phyloP scores from a whole-genome alignment of 2,113 vertebrate genomes.

The Puffinus mauretanicus region DNA sequence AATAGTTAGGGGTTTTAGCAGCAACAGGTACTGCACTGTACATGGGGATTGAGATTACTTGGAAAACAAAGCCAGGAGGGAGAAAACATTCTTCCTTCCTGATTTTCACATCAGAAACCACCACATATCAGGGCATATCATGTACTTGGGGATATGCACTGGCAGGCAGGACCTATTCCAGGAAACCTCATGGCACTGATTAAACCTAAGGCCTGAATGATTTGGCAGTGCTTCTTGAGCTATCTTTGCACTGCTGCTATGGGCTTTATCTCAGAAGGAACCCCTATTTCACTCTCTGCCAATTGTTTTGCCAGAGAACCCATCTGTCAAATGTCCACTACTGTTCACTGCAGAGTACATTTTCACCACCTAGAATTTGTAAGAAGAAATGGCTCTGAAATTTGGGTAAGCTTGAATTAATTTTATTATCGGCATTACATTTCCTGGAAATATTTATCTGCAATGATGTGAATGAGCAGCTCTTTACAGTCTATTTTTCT shows the following conservation, averaged over 20 bases:
- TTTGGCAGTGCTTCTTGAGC: not conserved
- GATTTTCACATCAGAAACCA: not conserved
- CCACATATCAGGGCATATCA: not conserved
- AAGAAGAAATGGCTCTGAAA: not conserved
- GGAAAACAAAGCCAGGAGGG: not conserved
- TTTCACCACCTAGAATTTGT: not conserved
- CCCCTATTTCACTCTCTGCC: not conserved
- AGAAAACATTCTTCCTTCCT: not conserved
- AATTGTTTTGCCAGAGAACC: not conserved
- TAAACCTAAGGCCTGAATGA: not conserved
- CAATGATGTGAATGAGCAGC: not conserved
- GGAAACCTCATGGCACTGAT: not conserved
- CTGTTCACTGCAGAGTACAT: not conserved
- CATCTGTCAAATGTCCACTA: not conserved
- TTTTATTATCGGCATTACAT: not conserved
- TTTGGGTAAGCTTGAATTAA: not conserved
- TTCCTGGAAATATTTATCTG: not conserved
- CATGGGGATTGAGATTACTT: not conserved
- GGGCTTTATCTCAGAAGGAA: not conserved
- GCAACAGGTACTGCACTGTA: not conserved
- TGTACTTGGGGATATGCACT: not conserved
- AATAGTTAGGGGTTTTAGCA: not conserved
- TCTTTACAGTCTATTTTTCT: not conserved
- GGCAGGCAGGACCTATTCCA: not conserved
- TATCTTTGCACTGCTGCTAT: not conserved